A percentile compares a stretch with the other conserved stretches of the same genome.
phyloP scores from a whole-genome alignment of 1,140 invertebrate genomes.

The Drosophila sproati region DNA sequence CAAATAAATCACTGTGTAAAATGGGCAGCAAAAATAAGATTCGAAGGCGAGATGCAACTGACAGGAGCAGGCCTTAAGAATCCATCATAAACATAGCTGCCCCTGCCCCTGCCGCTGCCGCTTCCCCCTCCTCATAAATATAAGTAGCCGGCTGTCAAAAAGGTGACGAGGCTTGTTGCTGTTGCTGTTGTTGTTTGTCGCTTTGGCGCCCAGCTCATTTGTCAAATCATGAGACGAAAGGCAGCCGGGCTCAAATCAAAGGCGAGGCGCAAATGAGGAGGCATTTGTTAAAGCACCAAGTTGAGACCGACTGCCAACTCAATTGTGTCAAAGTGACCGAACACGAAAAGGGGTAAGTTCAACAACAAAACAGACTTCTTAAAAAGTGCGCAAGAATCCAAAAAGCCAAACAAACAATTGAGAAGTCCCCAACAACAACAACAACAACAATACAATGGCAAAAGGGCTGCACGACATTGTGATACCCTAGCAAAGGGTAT shows the following conservation, averaged over 20 bases:
- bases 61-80: conserved; percentile 30
- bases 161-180: conserved; percentile 68
- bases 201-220: conserved; percentile 51
- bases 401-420: conserved; percentile 44
- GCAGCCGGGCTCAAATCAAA: conserved; percentile 56
- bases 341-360: conserved; percentile 25
- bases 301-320: conserved; percentile 37
- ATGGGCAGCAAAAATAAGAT: conserved; percentile 31
- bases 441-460: conserved; percentile 8
- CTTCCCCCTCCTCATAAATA: conserved; percentile 8
- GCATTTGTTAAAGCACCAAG: conserved; percentile 65
- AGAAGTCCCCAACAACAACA: neutral
- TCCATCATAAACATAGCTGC: conserved; percentile 31
- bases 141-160: conserved; percentile 61
- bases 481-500: neutral
- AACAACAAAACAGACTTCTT: conserved; percentile 5
- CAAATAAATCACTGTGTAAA: conserved; percentile 77
- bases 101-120: neutral
- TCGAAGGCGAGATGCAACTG: conserved; percentile 38
- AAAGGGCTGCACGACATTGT: conserved; percentile 16
- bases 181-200: conserved; percentile 21
- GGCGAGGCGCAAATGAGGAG: conserved; percentile 71
- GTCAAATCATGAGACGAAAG: conserved; percentile 65
- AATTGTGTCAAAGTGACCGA: conserved; percentile 39
- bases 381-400: conserved; percentile 38